Evolutionary conservation across 2,113 vertebrate genomes (phyloP).

Genomic region (Actinemys pallida): DNA sequence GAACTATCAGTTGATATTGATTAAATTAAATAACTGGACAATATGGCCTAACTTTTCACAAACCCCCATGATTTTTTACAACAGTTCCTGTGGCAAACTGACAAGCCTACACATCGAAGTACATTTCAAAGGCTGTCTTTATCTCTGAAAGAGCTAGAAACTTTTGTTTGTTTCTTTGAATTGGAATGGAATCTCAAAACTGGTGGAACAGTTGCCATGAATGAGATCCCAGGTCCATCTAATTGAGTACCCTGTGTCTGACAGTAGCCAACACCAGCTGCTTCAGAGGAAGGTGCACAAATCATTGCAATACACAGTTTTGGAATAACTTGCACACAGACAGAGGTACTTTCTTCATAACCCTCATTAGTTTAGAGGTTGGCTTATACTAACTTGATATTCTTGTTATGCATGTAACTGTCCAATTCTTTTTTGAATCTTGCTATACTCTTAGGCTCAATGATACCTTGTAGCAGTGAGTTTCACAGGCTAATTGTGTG

Average conservation of each 20-base stretch:
- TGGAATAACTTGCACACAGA: neutral
- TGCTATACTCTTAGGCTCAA: neutral
- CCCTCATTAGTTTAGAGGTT: neutral
- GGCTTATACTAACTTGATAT: neutral
- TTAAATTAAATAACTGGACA: neutral
- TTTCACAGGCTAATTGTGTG: neutral
- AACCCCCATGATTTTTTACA: neutral
- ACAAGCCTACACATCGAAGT: too few relatives aligned
- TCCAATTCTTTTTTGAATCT: neutral
- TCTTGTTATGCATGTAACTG: too few relatives aligned
- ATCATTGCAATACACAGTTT: neutral
- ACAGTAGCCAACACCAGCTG: neutral
- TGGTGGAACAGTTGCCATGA: neutral
- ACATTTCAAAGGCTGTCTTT: neutral
- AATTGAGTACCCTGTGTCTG: accelerated
- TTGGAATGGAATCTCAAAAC: neutral
- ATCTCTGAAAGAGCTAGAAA: neutral
- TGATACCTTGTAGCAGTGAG: neutral
- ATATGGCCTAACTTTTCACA: neutral
- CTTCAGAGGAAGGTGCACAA: accelerated
- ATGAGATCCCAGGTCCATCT: neutral
- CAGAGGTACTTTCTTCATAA: too few relatives aligned
- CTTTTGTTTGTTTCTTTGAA: neutral
- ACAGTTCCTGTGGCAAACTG: neutral
- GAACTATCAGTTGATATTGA: neutral